Base-by-base conservation (phyloP, 2,888 invertebrate genomes). In the Hermaeophaga mercurialis region DNA sequence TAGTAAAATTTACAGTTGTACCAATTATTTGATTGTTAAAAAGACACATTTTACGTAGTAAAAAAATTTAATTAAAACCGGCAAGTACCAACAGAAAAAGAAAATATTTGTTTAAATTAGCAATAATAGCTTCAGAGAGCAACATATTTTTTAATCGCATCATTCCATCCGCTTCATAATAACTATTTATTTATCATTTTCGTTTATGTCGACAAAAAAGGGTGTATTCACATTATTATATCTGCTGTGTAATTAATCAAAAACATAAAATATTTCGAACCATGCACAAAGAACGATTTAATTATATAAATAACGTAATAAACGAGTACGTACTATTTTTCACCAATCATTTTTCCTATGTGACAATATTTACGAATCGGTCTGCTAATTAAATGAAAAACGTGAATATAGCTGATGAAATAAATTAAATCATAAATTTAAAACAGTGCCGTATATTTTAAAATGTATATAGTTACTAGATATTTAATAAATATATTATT, bases 241-340 rank as follows among this genome's bases (percentile, higher is more conserved):
- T 43, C 24, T n/a, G 24, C 24, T 26, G 26, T 24, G 26, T 55
- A 44, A 54, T 49, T 48, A 55, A 55, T 55, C 26, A 49, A 55
- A 54, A 49, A 36, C 44, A 49, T 47, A 17, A 26, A 55, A 49
- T 55, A 44, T 49, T 55, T 54, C 38, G 41, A 34, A 18, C 38
- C 12, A 38, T 17, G 19, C 18, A 47, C 54, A 47, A 47, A 44
- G 26, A 18, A 36, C 41, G 55, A 55, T 55, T 55, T 44, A 26
- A 49, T 55, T 43, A 49, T 38, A 44, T 28, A 36, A 48, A 43
- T 49, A 44, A 54, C 41, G 1, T 17, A 44, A 55, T 44, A 36
- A 55, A 49, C 31, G 22, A 33, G 22, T 19, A 7, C 47, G 3
- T 19, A 36, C 12, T 47, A 47, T 47, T 47, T 47, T 47, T 22